phyloP scores from a whole-genome alignment of 1,140 invertebrate genomes.

The Calliphora vicina region DNA sequence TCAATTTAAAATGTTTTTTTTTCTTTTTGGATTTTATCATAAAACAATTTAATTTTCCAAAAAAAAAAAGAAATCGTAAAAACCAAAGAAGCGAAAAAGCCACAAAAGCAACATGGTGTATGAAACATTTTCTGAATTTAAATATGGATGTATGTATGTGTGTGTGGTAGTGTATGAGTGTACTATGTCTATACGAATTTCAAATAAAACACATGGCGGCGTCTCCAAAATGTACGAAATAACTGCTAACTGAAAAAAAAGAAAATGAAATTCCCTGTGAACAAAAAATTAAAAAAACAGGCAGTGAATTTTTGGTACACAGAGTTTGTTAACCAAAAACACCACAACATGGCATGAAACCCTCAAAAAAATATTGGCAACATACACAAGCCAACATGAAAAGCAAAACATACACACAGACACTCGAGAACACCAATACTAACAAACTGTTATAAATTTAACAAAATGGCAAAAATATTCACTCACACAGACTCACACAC shows the following conservation, averaged over 20 bases:
- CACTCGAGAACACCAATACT: neutral
- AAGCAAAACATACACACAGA: neutral
- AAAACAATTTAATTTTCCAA: neutral
- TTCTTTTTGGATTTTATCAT: neutral
- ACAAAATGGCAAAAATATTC: neutral
- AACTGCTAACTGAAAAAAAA: neutral
- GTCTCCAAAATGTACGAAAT: neutral
- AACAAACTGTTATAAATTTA: neutral
- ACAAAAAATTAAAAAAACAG: neutral
- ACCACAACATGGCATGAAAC: conserved; percentile 6
- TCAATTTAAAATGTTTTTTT: neutral
- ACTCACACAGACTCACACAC: neutral
- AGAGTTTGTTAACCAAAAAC: conserved; percentile 13
- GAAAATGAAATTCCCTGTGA: neutral
- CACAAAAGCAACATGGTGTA: conserved; percentile 17
- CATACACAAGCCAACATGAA: neutral
- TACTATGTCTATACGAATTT: neutral
- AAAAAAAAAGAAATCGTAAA: neutral
- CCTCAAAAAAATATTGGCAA: neutral
- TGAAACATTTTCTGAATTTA: neutral
- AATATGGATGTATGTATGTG: neutral
- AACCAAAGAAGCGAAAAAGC: conserved; percentile 45
- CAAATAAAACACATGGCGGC: conserved; percentile 1
- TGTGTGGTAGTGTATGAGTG: neutral
- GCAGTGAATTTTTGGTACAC: neutral